Conservation (phyloP, 1,140 invertebrate genomes). For the Zaprionus inermis region DNA sequence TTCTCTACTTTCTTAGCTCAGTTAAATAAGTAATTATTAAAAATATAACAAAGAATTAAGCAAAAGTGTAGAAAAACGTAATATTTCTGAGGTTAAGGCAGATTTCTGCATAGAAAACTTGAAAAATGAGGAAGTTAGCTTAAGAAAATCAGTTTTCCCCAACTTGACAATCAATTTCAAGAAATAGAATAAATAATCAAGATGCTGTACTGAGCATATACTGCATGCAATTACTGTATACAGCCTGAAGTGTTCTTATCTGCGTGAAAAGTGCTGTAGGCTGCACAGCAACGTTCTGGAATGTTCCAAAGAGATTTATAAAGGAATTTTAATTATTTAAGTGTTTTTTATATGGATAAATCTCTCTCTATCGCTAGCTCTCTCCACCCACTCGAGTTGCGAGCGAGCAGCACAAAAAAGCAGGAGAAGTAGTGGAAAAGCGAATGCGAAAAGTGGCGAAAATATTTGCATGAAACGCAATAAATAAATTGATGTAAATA, state of each 20-base stretch:
- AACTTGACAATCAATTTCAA: too few relatives aligned
- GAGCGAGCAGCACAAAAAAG: background rate
- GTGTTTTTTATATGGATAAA: background rate
- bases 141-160: too few relatives aligned
- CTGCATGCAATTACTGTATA: too few relatives aligned
- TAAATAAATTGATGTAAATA: constrained; percentile 59
- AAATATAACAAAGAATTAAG: too few relatives aligned
- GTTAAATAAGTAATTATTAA: too few relatives aligned
- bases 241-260: background rate
- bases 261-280: background rate
- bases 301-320: background rate
- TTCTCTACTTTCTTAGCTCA: too few relatives aligned
- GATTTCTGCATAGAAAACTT: too few relatives aligned
- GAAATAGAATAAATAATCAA: too few relatives aligned
- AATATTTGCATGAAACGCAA: constrained; percentile 14
- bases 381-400: background rate
- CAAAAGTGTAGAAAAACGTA: too few relatives aligned
- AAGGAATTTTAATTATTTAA: constrained; percentile 1
- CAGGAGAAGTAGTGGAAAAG: background rate
- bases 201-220: too few relatives aligned
- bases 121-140: too few relatives aligned
- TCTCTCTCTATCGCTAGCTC: background rate
- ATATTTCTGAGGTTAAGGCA: too few relatives aligned
- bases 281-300: background rate
- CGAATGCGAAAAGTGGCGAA: constrained; percentile 22